Percentiles rank a stretch among this genome's conserved stretches.
phyloP scores from a whole-genome alignment of 37 sponge, comb jelly and placozoan genomes.

The Cladorhizidae sp. region DNA sequence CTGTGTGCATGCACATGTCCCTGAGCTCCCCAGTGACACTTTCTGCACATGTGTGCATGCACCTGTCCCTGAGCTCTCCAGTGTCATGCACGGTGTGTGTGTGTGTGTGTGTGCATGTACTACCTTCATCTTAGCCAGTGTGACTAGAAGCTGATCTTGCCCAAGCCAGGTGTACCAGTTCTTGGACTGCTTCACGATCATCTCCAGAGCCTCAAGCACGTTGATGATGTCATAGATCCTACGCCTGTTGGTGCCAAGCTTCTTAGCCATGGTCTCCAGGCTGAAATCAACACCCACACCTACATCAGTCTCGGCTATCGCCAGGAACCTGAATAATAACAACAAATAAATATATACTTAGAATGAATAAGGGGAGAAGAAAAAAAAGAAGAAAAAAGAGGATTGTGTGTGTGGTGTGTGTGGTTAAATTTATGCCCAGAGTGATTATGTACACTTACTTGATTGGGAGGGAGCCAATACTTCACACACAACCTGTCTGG shows the following conservation, averaged over 20 bases:
- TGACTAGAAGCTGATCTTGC: slow-evolving; percentile 48
- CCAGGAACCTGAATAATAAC: slow-evolving; percentile 57
- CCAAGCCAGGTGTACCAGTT: slow-evolving; percentile 88
- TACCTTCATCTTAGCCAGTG: slow-evolving; percentile 84
- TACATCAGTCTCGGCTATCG: slow-evolving; percentile 60
- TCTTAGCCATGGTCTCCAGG: slow-evolving; percentile 65
- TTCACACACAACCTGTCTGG: too few species aligned
- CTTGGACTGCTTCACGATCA: slow-evolving; percentile 82
- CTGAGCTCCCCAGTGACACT: too few species aligned
- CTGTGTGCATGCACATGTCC: background rate
- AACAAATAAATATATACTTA: too few species aligned
- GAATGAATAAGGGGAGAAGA: too few species aligned
- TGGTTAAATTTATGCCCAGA: too few species aligned
- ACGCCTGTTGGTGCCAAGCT: slow-evolving; percentile 76
- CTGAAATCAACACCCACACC: slow-evolving; percentile 66
- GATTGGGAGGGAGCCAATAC: too few species aligned
- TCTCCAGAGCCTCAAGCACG: slow-evolving; percentile 89
- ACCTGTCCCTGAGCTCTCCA: too few species aligned
- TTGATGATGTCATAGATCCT: slow-evolving; percentile 93
- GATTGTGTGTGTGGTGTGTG: too few species aligned
- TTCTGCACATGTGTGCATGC: too few species aligned
- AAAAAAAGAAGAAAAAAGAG: too few species aligned
- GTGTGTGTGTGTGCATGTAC: background rate
- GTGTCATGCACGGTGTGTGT: background rate
- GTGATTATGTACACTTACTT: too few species aligned